Base-by-base conservation (phyloP, 1,140 invertebrate species). In the Drosophila kanapiae region DNA sequence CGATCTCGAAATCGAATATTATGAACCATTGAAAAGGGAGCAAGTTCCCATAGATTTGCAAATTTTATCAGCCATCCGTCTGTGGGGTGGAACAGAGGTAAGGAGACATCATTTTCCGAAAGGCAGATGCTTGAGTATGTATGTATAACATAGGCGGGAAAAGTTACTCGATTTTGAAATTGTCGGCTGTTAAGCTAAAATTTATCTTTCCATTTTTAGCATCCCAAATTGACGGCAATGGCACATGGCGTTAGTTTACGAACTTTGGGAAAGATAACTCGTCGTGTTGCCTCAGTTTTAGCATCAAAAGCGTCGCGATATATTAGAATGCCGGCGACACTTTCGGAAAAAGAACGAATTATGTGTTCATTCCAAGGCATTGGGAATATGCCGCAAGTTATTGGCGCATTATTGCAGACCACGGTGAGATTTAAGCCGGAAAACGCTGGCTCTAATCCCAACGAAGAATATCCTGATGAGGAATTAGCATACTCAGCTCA, bases 61-160 rank as follows among this genome's bases (percentile, higher is more conserved):
- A 68, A 88, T 91, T 40, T 38, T 91, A 48, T 69, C 88, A 1
- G 90, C 90, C 0, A 77, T 91, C 42, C 71, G 90, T 0, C 62
- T 81, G 43, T 91, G 86, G 56, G 90, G 90, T 8, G 80, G 82
- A 13, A 90, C 82, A 13, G 90, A 91, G 90, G 90, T 91, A 80
- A 65, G 54, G 9, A 38, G 7, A 23, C 23, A 23, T 23, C 33
- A 33, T 10, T 72, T 18, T 67, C 4, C 29, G 27, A 31, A 33
- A 31, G 14, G 9, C 3, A 11, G n/a, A 18, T n/a, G 14, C 10
- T 33, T 53, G 29, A 18, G n/a, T 51, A 40, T 75, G 51, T 65
- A 45, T 76, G 43, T 76, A 76, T 53, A 31, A 31, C 37, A 56
- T 31, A 33, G 33, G 31, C 48, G 67, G n/a, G n/a, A 54, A 37